phyloP scores from a whole-genome alignment of 1,140 invertebrate species.

The Yoshiicerus persimilis region DNA sequence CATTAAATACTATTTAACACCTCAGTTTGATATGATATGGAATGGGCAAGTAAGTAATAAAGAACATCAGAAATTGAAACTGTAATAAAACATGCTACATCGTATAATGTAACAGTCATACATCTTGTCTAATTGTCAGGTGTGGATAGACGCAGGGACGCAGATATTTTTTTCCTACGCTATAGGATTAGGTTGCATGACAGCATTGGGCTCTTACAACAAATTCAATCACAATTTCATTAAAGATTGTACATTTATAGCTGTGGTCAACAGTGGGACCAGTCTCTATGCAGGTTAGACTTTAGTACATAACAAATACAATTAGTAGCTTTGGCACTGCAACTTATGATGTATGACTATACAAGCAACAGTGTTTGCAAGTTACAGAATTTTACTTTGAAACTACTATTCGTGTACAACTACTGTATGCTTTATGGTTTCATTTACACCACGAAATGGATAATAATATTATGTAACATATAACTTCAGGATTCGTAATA shows the following conservation, averaged over 20 bases:
- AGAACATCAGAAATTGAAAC: background rate
- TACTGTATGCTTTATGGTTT: too few species aligned
- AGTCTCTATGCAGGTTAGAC: slow-evolving; percentile 65
- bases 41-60: slow-evolving; percentile 51
- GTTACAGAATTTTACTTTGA: too few species aligned
- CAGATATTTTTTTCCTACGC: slow-evolving; percentile 71
- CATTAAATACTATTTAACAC: slow-evolving; percentile 63
- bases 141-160: slow-evolving; percentile 58
- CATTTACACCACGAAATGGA: too few species aligned
- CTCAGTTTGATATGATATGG: slow-evolving; percentile 59
- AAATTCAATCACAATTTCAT: slow-evolving; percentile 71
- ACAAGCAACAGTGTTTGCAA: too few species aligned
- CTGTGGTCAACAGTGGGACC: slow-evolving; percentile 69
- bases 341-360: too few species aligned
- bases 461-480: background rate
- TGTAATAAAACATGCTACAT: background rate
- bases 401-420: too few species aligned
- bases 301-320: background rate
- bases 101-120: background rate
- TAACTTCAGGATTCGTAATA: slow-evolving; percentile 66
- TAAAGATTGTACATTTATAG: slow-evolving; percentile 68
- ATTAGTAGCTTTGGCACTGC: too few species aligned
- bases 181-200: slow-evolving; percentile 64
- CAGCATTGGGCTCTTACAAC: slow-evolving; percentile 72
- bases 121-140: slow-evolving; percentile 49